Evolutionary conservation across 2,113 vertebrate genomes (phyloP), one percentile per base, ranked within the genome.

Genomic region (Nothobranchius furzeri): DNA sequence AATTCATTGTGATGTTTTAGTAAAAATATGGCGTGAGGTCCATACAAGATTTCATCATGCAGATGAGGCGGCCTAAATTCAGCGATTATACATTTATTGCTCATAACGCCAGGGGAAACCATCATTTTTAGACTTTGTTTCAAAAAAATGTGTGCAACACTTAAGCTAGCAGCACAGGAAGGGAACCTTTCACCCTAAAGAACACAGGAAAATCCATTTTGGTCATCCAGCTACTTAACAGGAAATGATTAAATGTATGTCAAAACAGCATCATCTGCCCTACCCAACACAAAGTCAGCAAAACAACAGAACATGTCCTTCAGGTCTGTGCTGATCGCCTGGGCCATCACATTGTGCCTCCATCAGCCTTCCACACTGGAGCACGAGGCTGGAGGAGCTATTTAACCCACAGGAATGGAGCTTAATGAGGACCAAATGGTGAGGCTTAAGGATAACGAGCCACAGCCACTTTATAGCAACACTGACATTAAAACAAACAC

Each of bases 351-450:
- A 0, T 42, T 70, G 59, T 64, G 67, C 47, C 63, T 54, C 56
- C 49, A 64, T 81, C 73, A 73, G 58, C 67, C 51, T 81, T 73
- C 59, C 47, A 64, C 56, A 60, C 55, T 49, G 60, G 70, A 62
- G 68, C 70, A 59, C 65, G 56, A 71, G 15, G 57, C 61, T 47
- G 37, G 55, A 46, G 12, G 63, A 78, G 59, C 73, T 50, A 36
- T 73, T 76, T 78, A 83, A 82, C 61, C 76, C 78, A 59, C 80
- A 78, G 81, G 77, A 79, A 84, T 76, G 73, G 62, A 52, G 54
- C 68, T 72, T 84, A 84, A 87, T 79, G 69, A 84, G 68, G 81
- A 75, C 74, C 76, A 85, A 86, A 87, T 85, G 76, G 78, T 56
- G 68, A 50, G 14, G 68, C 82, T 83, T 56, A 60, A 45, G 51